Evolutionary conservation across 2,888 invertebrate species (phyloP).

Genomic region (Conomelus anceps): DNA sequence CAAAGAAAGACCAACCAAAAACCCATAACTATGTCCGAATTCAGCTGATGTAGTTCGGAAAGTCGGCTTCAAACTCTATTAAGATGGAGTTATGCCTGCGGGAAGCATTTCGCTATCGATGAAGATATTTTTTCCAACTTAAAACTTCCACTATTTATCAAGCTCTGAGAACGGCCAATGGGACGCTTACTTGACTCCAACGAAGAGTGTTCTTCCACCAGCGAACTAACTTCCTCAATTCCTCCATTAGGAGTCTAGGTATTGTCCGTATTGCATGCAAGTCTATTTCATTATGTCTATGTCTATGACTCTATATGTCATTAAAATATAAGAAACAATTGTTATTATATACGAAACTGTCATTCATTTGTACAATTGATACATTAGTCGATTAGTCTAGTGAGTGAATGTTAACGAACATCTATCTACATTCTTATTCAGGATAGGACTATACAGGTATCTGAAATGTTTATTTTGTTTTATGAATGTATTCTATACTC

Average conservation of each 20-base stretch:
- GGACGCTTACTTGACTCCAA: not conserved
- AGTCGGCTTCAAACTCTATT: not conserved
- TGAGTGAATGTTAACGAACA: too few species aligned
- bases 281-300: too few species aligned
- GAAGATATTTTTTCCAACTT: not conserved
- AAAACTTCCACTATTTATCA: not conserved
- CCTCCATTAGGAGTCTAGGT: not conserved
- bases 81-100: not conserved
- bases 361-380: too few species aligned
- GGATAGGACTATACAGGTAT: too few species aligned
- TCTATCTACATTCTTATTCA: too few species aligned
- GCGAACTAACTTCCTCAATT: not conserved
- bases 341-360: too few species aligned
- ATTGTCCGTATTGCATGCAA: too few species aligned
- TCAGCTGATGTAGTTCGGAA: not conserved
- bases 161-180: not conserved
- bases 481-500: too few species aligned
- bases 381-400: too few species aligned
- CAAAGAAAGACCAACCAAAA: not conserved
- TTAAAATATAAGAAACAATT: too few species aligned
- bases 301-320: too few species aligned
- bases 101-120: not conserved
- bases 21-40: not conserved
- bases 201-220: not conserved
- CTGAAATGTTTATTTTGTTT: too few species aligned